These are phyloP conservation scores for Chlamydotis undulata DNA, from an alignment of 2,113 vertebrate genomes.

Conservation along the genomic window DNA sequence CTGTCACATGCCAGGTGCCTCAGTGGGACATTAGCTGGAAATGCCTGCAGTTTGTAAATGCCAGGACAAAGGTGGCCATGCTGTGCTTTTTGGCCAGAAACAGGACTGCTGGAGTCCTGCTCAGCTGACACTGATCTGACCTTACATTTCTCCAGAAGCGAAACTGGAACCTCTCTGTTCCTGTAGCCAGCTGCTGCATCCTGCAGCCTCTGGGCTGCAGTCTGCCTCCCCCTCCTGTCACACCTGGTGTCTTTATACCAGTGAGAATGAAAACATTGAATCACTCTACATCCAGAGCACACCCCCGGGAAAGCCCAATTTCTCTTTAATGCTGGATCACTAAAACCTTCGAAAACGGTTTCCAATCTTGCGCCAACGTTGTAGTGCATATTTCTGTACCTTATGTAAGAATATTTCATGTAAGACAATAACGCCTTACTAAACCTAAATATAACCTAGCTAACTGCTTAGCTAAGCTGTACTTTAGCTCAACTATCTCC, in stretches of 20 bases:
- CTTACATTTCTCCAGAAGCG: not conserved
- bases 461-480: conserved; percentile 3
- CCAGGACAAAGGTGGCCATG: not conserved
- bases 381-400: not conserved
- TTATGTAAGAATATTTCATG: not conserved
- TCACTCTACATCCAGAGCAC: not conserved
- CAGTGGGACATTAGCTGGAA: not conserved
- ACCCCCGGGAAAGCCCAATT: not conserved
- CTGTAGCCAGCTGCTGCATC: fast-evolving
- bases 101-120: not conserved
- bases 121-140: not conserved
- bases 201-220: not conserved
- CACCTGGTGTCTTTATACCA: not conserved
- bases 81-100: not conserved
- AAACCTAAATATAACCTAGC: not conserved
- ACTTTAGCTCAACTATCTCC: not conserved
- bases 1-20: fast-evolving
- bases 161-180: not conserved
- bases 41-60: not conserved
- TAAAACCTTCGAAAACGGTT: not conserved
- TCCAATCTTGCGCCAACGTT: not conserved
- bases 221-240: not conserved
- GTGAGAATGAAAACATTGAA: not conserved
- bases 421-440: not conserved
- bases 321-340: not conserved